These are phyloP conservation scores for Centroberyx gerrardi DNA, from an alignment of 2,797 vertebrate species.

Conservation along the genomic window DNA sequence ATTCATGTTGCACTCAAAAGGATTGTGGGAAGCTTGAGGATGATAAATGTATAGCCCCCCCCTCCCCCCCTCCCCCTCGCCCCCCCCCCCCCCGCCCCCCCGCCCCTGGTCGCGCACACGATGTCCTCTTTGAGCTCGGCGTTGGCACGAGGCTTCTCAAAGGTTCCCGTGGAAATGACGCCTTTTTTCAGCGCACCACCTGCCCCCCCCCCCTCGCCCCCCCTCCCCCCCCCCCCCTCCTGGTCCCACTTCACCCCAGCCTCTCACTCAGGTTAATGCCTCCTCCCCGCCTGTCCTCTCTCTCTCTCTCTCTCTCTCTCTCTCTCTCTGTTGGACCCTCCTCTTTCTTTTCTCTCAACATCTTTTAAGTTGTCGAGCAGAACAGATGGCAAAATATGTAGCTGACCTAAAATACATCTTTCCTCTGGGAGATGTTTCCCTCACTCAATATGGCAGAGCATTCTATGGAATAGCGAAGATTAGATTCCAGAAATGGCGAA, in stretches of 20 bases:
- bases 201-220: not conserved
- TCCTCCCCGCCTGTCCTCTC: slow-evolving; percentile 17
- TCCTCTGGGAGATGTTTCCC: slow-evolving; percentile 74
- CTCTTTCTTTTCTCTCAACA: slow-evolving; percentile 35
- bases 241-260: not conserved
- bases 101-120: not conserved
- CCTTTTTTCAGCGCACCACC: slow-evolving; percentile 12
- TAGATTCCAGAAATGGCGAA: slow-evolving; percentile 49
- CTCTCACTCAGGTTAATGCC: slow-evolving; percentile 24
- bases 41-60: slow-evolving; percentile 71
- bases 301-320: slow-evolving; percentile 17
- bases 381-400: slow-evolving; percentile 83
- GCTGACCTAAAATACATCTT: slow-evolving; percentile 81
- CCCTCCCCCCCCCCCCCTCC: not conserved
- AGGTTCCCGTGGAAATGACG: slow-evolving; percentile 24
- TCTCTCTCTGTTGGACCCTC: slow-evolving; percentile 22
- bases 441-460: slow-evolving; percentile 64
- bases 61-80: not conserved
- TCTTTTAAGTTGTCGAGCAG: slow-evolving; percentile 67
- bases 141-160: slow-evolving; percentile 42
- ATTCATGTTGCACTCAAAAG: slow-evolving; percentile 74
- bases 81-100: not conserved
- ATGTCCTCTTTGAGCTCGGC: slow-evolving; percentile 24
- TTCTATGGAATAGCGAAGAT: slow-evolving; percentile 55
- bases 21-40: slow-evolving; percentile 70